These are phyloP conservation scores for Achlya flavicornis DNA, from an alignment of 2,888 invertebrate genomes.

Conservation along the genomic window DNA sequence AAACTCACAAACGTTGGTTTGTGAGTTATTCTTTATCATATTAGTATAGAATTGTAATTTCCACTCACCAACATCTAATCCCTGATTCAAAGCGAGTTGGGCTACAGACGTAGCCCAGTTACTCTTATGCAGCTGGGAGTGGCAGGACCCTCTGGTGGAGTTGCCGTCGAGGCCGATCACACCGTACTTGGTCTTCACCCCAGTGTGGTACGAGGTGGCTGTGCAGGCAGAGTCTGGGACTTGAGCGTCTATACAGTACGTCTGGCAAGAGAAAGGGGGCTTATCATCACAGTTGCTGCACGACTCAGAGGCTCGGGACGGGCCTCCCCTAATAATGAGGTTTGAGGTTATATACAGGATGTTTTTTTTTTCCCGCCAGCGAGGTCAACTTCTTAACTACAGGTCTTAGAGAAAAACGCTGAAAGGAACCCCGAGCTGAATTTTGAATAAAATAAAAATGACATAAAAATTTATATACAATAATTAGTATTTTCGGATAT, in stretches of 20 bases:
- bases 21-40: no score
- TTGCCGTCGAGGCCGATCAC: constrained; percentile 88
- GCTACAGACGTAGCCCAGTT: constrained; percentile 87
- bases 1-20: no score
- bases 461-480: no score
- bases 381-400: no score
- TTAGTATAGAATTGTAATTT: not conserved
- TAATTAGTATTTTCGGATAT: no score
- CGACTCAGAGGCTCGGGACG: no score
- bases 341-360: no score
- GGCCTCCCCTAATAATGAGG: no score
- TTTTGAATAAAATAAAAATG: no score
- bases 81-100: constrained; percentile 85
- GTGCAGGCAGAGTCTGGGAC: constrained; percentile 90
- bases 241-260: constrained; percentile 86
- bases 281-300: not conserved
- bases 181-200: constrained; percentile 87
- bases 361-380: no score
- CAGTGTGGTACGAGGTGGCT: constrained; percentile 88
- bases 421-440: no score
- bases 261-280: constrained; percentile 58
- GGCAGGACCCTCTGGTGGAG: constrained; percentile 86
- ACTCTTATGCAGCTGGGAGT: constrained; percentile 80
- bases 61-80: constrained; percentile 73
- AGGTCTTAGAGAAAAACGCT: no score